Evolutionary conservation across 1,140 invertebrate genomes (phyloP).

Genomic region (Semibalanus balanoides): DNA sequence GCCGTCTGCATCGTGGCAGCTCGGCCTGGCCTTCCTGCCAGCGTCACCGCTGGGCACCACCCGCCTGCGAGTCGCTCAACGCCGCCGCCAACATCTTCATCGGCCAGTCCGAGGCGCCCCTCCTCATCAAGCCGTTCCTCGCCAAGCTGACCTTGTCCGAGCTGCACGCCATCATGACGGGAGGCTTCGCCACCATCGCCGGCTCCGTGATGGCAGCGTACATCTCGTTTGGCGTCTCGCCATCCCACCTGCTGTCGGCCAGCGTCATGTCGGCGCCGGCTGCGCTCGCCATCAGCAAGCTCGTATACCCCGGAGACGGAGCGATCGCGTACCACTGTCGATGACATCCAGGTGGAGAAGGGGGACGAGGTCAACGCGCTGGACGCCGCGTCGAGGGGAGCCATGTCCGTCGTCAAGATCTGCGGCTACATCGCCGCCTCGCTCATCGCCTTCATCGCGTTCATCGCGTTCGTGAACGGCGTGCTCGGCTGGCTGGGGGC

Average conservation of each 20-base stretch:
- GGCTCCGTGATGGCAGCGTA: conserved; percentile 87
- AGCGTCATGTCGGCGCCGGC: conserved; percentile 91
- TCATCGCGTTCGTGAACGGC: conserved; percentile 28
- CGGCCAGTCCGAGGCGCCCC: conserved; percentile 77
- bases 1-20: conserved; percentile 60
- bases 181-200: conserved; percentile 87
- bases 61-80: conserved; percentile 77
- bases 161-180: conserved; percentile 80
- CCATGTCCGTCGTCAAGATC: conserved; percentile 53
- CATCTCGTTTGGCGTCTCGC: conserved; percentile 71
- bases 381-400: conserved; percentile 79
- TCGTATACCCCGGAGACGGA: conserved; percentile 83
- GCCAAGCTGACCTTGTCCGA: conserved; percentile 71
- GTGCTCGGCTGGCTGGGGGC: conserved; percentile 56
- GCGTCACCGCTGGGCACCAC: conserved; percentile 62
- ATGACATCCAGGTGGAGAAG: conserved; percentile 35
- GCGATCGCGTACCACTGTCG: conserved; percentile 48
- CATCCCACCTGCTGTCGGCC: conserved; percentile 68
- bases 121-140: conserved; percentile 77
- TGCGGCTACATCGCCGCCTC: conserved; percentile 80
- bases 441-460: conserved; percentile 77
- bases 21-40: conserved; percentile 65
- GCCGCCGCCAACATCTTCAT: conserved; percentile 82
- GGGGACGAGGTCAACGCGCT: conserved; percentile 67
- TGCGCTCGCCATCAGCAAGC: conserved; percentile 71